A percentile compares a stretch with the other conserved stretches of the same genome.
Conservation (phyloP, 1,140 invertebrate species). For the Tribolium castaneum region DNA sequence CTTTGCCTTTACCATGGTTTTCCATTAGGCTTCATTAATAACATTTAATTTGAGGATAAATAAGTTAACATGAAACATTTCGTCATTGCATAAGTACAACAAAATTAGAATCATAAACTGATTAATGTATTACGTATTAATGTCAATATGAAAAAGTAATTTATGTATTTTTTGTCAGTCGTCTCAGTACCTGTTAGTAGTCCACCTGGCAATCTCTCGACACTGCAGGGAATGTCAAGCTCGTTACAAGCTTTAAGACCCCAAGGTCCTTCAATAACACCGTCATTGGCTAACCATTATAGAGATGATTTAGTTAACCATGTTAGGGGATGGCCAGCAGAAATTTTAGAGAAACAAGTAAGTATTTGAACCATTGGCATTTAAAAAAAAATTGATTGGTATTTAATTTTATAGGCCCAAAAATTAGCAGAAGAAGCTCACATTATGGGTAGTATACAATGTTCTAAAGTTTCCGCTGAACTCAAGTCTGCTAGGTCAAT, state of each 20-base stretch:
- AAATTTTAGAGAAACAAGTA: constrained; percentile 94
- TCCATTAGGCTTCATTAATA: too few relatives aligned
- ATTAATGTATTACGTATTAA: too few relatives aligned
- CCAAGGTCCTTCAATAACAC: constrained; percentile 74
- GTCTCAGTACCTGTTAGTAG: constrained; percentile 54
- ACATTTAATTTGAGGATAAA: too few relatives aligned
- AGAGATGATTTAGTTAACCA: constrained; percentile 90
- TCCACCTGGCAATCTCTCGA: constrained; percentile 54
- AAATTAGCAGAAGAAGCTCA: constrained; percentile 87
- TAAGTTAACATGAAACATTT: too few relatives aligned
- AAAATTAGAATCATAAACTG: too few relatives aligned
- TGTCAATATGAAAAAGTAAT: background rate
- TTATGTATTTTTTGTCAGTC: constrained; percentile 36
- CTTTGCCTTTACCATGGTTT: too few relatives aligned
- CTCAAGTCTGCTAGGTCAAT: constrained; percentile 93
- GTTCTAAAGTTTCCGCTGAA: constrained; percentile 94
- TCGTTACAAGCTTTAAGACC: constrained; percentile 63
- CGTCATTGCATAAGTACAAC: too few relatives aligned
- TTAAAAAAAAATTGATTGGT: background rate
- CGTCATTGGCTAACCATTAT: constrained; percentile 91
- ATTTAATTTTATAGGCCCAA: constrained; percentile 74
- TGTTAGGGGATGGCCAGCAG: constrained; percentile 91
- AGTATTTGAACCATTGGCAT: constrained; percentile 7
- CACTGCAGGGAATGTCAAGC: constrained; percentile 59
- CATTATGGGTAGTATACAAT: constrained; percentile 85